Base-by-base conservation (phyloP, 1,140 invertebrate species). In the Laupala kohalensis region DNA sequence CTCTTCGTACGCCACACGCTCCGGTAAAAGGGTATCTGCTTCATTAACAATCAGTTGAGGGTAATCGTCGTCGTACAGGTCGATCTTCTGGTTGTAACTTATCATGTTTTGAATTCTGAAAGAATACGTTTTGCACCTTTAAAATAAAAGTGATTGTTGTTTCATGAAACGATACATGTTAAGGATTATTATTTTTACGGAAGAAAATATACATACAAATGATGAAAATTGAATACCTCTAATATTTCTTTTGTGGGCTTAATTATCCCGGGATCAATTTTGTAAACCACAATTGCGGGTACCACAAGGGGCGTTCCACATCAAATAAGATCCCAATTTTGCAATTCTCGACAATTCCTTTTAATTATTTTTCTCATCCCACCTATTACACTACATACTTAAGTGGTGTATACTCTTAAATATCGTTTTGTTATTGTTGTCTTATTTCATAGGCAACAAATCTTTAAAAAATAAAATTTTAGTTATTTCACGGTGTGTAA, bases 1-100 rank as follows among this genome's bases (percentile, higher is more conserved):
- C 75, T 88, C 86, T 67, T 82, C 79, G 77, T 86, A 87, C 12
- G 77, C 77, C 83, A 24, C 37, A 23, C 25, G 78, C 75, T 78
- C 77, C 73, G 76, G 80, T 65, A 77, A 75, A 75, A 82, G 78
- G 30, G 81, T 77, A 29, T 81, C 75, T 67, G 74, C 75, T 69
- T 76, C 75, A 28, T 78, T 73, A 19, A 72, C 75, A 19, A 84
- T 79, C 65, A 89, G 78, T 72, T 83, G 81, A 3, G 78, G 78
- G 77, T 86, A 89, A 77, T 90, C 88, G 75, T 88, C 84, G 68
- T 81, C 80, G 76, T 90, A 88, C 67, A 90, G 83, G 77, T 90
- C 86, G 80, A 88, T 87, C 5, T 74, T 70, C 65, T 73, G 73
- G 70, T 77, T 77, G 71, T 77, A 77, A 6, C 64, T 69, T 24